phyloP scores from a whole-genome alignment of 2,797 vertebrate species.

The Pseudochirops corinnae region DNA sequence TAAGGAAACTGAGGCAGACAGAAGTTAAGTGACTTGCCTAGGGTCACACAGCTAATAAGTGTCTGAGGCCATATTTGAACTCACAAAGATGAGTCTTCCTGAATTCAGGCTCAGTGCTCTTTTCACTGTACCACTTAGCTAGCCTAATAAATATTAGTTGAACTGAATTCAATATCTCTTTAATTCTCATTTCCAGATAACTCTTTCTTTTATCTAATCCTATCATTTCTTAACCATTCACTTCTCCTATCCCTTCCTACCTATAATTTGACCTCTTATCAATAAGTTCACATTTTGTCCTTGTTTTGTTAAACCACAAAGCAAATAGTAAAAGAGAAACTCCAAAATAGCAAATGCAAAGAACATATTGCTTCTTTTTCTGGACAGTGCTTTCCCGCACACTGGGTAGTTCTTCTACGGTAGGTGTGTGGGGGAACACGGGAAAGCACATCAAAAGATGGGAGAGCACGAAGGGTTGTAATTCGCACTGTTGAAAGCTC shows the following conservation, averaged over 20 bases:
- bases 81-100: neutral
- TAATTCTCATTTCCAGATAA: neutral
- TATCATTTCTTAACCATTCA: neutral
- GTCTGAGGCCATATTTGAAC: neutral
- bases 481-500: neutral
- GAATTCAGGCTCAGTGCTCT: neutral
- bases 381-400: neutral
- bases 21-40: neutral
- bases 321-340: neutral
- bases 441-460: neutral
- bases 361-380: neutral
- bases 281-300: neutral
- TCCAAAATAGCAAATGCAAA: neutral
- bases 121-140: neutral
- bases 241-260: neutral
- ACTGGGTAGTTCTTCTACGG: neutral
- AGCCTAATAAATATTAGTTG: neutral
- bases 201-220: neutral
- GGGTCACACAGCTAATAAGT: neutral
- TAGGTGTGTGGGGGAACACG: neutral
- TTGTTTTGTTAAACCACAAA: neutral
- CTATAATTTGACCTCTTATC: neutral
- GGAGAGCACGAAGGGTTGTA: neutral
- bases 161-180: neutral
- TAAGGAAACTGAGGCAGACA: neutral